phyloP scores from a whole-genome alignment of 2,888 invertebrate species.

The Miltochrista miniata region DNA sequence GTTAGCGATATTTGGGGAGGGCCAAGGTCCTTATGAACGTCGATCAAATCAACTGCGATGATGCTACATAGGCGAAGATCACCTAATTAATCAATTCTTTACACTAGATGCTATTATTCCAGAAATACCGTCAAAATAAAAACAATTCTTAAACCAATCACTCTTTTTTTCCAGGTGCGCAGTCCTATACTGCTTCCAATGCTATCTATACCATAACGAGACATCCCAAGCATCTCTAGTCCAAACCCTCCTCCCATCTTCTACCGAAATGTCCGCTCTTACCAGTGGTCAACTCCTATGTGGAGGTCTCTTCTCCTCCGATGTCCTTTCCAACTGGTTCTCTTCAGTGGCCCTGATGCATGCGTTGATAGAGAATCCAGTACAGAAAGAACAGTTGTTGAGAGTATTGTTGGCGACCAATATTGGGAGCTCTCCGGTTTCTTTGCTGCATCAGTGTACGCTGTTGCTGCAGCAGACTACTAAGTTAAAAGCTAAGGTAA shows the following conservation, averaged over 20 bases:
- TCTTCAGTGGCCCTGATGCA: slow-evolving; percentile 96
- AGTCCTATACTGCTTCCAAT: slow-evolving; percentile 98
- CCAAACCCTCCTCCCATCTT: slow-evolving; percentile 95
- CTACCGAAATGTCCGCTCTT: slow-evolving; percentile 88
- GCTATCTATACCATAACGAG: slow-evolving; percentile 97
- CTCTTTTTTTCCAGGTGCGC: slow-evolving; percentile 87
- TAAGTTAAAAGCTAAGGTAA: slow-evolving; percentile 89
- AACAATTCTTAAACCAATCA: too few species aligned
- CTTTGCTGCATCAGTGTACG: slow-evolving; percentile 95
- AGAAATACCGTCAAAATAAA: too few species aligned
- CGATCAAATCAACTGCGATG: too few species aligned
- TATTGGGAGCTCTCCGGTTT: slow-evolving; percentile 92
- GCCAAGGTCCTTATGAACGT: too few species aligned
- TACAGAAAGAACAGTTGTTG: slow-evolving; percentile 94
- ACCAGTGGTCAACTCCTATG: slow-evolving; percentile 96
- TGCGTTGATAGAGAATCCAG: slow-evolving; percentile 92
- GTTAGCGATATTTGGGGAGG: too few species aligned
- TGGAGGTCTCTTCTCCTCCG: slow-evolving; percentile 94
- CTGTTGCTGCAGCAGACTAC: slow-evolving; percentile 92
- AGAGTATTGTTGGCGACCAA: slow-evolving; percentile 95
- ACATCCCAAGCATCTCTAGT: slow-evolving; percentile 94
- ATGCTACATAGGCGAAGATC: too few species aligned
- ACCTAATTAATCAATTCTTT: too few species aligned
- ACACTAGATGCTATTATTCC: too few species aligned
- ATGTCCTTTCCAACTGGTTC: slow-evolving; percentile 97